These are phyloP conservation scores for Maconellicoccus hirsutus DNA, from an alignment of 1,140 invertebrate genomes.

Conservation along the genomic window DNA sequence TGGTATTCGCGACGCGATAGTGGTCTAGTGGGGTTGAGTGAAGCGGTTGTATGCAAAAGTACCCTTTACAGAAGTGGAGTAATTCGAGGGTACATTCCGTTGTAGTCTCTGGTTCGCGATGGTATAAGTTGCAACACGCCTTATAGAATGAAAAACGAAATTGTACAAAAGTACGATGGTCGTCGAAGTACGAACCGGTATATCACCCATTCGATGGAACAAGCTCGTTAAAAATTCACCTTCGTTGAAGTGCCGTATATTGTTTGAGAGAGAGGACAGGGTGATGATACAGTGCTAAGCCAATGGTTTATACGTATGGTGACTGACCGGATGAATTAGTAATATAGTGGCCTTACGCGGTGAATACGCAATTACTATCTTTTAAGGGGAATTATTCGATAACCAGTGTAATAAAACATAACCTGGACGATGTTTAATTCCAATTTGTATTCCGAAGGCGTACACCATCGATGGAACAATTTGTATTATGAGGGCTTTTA, in stretches of 20 bases:
- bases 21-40: no score
- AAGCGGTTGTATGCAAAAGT: no score
- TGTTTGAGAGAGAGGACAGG: not conserved
- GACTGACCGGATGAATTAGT: conserved; percentile 19
- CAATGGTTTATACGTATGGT: not conserved
- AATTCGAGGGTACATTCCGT: no score
- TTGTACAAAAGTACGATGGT: no score
- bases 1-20: no score
- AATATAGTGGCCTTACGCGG: not conserved
- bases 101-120: no score
- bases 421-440: conserved; percentile 7
- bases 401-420: conserved; percentile 9
- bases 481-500: conserved; percentile 15
- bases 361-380: conserved; percentile 17
- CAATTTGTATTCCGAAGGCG: conserved; percentile 11
- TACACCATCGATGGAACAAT: conserved; percentile 17
- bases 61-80: no score
- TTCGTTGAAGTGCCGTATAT: not conserved
- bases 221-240: not conserved
- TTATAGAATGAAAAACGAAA: no score
- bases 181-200: no score
- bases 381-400: conserved; percentile 12
- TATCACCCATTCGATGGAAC: not conserved
- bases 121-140: no score
- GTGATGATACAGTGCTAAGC: not conserved